Evolutionary conservation across 2,113 vertebrate species (phyloP).

Genomic region (Trematocara nigrifrons): DNA sequence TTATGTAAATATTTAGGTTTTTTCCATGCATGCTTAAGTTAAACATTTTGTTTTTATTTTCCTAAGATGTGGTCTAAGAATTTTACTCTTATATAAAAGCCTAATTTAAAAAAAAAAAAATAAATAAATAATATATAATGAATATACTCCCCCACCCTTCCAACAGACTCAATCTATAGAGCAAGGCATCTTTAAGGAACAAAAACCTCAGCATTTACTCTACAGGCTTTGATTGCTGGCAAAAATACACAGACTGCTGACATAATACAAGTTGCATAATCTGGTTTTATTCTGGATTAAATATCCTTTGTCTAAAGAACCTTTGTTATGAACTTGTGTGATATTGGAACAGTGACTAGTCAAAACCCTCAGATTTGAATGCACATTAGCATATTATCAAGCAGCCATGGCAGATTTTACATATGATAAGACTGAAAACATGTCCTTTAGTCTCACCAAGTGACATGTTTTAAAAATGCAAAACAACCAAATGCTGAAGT

Average conservation of each 20-base stretch:
- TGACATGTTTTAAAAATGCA: background rate
- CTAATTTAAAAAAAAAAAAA: background rate
- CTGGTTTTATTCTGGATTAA: background rate
- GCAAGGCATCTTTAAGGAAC: background rate
- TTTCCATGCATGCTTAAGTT: background rate
- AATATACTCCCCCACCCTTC: background rate
- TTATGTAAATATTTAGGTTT: background rate
- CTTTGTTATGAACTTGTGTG: background rate
- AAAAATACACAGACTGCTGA: background rate
- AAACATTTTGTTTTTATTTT: background rate
- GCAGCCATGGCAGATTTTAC: background rate
- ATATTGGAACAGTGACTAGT: background rate
- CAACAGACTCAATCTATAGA: rapidly evolving
- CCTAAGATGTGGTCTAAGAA: background rate
- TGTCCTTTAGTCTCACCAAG: background rate
- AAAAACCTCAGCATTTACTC: background rate
- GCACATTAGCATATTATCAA: background rate
- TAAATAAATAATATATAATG: too few relatives aligned
- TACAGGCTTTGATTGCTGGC: background rate
- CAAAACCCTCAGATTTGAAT: background rate
- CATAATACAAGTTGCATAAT: background rate
- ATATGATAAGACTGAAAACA: background rate
- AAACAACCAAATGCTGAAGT: background rate
- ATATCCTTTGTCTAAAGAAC: background rate
- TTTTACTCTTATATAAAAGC: background rate